phyloP scores from a whole-genome alignment of 2,888 invertebrate genomes.

The Erpobdella octoculata region DNA sequence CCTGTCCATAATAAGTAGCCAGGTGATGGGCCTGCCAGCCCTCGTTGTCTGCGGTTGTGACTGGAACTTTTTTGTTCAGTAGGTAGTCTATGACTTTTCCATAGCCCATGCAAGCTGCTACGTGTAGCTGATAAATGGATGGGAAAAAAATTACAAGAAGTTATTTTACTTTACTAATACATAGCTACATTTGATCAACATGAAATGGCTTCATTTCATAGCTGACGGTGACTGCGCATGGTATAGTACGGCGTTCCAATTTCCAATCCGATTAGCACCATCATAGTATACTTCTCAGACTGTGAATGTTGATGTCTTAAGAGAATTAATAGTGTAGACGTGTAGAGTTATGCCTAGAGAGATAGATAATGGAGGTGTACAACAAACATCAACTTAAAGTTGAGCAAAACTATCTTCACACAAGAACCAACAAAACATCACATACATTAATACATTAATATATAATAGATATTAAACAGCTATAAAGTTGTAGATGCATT shows the following conservation, averaged over 20 bases:
- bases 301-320: no score
- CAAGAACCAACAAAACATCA: background rate
- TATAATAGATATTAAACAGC: background rate
- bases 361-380: background rate
- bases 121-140: conserved; percentile 69
- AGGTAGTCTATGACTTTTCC: conserved; percentile 86
- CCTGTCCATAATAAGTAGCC: conserved; percentile 99
- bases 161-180: no score
- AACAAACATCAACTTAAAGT: background rate
- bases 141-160: no score
- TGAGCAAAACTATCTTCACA: background rate
- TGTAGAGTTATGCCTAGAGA: no score
- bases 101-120: conserved; percentile 95
- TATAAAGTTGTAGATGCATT: no score
- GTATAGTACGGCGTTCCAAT: no score
- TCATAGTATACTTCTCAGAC: no score
- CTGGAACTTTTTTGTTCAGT: conserved; percentile 74
- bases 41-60: conserved; percentile 84
- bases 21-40: conserved; percentile 97
- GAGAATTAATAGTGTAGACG: no score
- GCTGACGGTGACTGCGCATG: no score
- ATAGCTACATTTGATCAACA: no score
- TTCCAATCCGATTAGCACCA: no score
- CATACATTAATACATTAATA: background rate
- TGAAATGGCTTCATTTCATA: no score